These are phyloP conservation scores for Drosophila maculinotata DNA, from an alignment of 2,888 invertebrate species.

Conservation along the genomic window DNA sequence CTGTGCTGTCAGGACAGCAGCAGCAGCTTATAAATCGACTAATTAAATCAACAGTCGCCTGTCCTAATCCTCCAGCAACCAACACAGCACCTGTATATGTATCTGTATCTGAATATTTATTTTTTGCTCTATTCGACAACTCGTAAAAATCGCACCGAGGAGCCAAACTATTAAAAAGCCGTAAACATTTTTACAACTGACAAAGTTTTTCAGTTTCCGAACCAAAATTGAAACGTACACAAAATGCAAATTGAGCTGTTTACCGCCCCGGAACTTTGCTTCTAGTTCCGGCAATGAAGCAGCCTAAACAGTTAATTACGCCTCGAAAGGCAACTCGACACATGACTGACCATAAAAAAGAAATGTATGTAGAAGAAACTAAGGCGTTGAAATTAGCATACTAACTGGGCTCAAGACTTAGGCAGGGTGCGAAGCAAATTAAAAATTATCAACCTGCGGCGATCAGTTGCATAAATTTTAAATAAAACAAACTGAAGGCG, in stretches of 20 bases:
- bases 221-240: slow-evolving; percentile 50
- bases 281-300: slow-evolving; percentile 47
- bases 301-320: slow-evolving; percentile 77
- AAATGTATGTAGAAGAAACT: neutral
- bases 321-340: slow-evolving; percentile 37
- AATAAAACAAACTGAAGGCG: slow-evolving; percentile 52
- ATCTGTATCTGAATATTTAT: neutral
- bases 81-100: slow-evolving; percentile 15
- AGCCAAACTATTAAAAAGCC: slow-evolving; percentile 64
- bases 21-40: slow-evolving; percentile 61
- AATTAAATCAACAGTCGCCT: slow-evolving; percentile 70
- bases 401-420: slow-evolving; percentile 61
- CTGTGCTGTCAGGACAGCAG: neutral
- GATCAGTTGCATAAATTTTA: slow-evolving; percentile 73
- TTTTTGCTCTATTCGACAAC: slow-evolving; percentile 12
- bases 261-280: slow-evolving; percentile 48
- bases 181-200: slow-evolving; percentile 65
- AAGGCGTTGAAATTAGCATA: slow-evolving; percentile 70
- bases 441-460: slow-evolving; percentile 60
- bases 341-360: slow-evolving; percentile 62
- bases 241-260: slow-evolving; percentile 80
- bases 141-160: slow-evolving; percentile 68
- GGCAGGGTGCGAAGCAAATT: slow-evolving; percentile 60
- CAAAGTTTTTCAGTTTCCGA: slow-evolving; percentile 38
- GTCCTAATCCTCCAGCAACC: slow-evolving; percentile 18